Evolutionary conservation across 1,140 invertebrate genomes (phyloP), one percentile per base, ranked within the genome.

Genomic region (Drosophila mojavensis): DNA sequence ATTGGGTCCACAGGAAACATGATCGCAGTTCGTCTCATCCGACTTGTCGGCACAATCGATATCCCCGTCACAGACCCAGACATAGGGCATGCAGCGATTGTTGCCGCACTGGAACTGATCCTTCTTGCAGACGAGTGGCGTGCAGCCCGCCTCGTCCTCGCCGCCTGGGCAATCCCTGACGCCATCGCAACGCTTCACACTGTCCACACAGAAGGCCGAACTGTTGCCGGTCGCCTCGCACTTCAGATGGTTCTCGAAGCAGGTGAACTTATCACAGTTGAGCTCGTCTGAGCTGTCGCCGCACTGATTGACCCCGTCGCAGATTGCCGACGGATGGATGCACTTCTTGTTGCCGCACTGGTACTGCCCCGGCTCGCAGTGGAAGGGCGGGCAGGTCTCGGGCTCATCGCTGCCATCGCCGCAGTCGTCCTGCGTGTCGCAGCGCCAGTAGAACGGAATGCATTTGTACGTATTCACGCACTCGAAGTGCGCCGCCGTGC

Each of bases 391-490:
- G 90, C 96, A 97, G 43, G 94, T 92, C 6, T 92, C 92, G 0
- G 95, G 96, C 92, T 97, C 96, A 93, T 97, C 96, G 39, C 94
- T 95, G n/a, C 94, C 94, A 92, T 97, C 96, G 1, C 95, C 96
- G 92, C 96, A 97, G 91, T 97, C 96, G 88, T 97, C 95, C 93
- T 95, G 91, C 0, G 95, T 95, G 81, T 98, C 97, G 91, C 97
- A 98, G 39, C 95, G 94, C 96, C 96, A 98, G 83, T 94, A 94
- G 76, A 94, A 94, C 0, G 95, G 95, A 55, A 98, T 97, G 89
- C 97, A 98, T 56, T 97, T 97, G 82, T 95, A 96, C 0, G 95
- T 95, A 10, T 94, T 92, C 4, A 93, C 91, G 91, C 97, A 98
- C 41, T 96, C 94, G 91, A 97, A 97, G 92, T 97, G 96, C 1